Conservation (phyloP, 2,797 vertebrate species). For the Pangasius macronema region DNA sequence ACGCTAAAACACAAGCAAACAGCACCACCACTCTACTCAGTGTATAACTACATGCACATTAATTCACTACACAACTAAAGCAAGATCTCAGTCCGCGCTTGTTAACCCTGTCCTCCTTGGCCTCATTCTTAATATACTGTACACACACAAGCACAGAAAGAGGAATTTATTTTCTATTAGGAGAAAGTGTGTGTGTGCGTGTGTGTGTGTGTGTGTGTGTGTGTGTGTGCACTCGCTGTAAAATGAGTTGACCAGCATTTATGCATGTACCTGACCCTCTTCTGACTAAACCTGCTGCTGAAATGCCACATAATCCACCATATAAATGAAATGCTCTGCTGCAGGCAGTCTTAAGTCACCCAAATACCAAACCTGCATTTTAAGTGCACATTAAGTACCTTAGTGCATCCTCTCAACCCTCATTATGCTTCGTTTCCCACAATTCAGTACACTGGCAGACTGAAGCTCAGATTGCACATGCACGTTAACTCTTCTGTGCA, state of each 20-base stretch:
- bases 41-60: constrained; percentile 20
- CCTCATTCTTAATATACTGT: too few relatives aligned
- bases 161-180: background rate
- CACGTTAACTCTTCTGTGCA: background rate
- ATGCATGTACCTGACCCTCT: background rate
- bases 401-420: background rate
- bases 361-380: background rate
- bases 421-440: background rate
- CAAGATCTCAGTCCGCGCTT: background rate
- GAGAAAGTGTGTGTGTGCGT: background rate
- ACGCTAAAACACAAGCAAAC: constrained; percentile 23
- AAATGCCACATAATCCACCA: background rate
- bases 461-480: background rate
- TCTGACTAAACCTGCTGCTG: background rate
- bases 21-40: constrained; percentile 28
- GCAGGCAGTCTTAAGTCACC: constrained; percentile 6
- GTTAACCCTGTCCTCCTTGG: background rate
- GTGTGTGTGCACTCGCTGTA: background rate
- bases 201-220: background rate
- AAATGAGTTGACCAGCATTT: background rate
- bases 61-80: constrained; percentile 5
- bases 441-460: background rate
- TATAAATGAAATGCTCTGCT: background rate
- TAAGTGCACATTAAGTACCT: too few relatives aligned
- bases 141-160: background rate